Base-by-base conservation (phyloP, 2,113 vertebrate genomes). In the Aplodontia rufa region DNA sequence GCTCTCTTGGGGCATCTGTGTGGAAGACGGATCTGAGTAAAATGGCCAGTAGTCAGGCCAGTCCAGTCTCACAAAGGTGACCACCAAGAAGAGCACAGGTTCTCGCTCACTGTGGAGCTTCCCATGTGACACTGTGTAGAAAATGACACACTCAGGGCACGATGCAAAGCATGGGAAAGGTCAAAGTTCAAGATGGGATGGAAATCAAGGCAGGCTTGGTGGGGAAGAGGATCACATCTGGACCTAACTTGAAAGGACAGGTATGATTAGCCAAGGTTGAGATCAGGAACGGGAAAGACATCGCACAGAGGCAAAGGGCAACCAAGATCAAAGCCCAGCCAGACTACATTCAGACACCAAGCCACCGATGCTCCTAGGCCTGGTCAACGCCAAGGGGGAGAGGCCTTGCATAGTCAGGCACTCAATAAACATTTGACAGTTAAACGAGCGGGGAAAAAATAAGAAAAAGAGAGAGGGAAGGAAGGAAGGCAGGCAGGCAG, bases 181-280 rank as follows among this genome's bases (percentile, higher is more conserved):
- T 62, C 95, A 62, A 95, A 80, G 85, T 69, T 69, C 68, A 80
- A n/a, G 53, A 58, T 60, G 45, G 37, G 37, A n/a, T n/a, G n/a
- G n/a, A n/a, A n/a, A n/a, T n/a, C n/a, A n/a, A n/a, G n/a, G n/a
- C n/a, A n/a, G n/a, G n/a, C n/a, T 42, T 24, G 17, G 28, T 4
- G 47, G 53, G 32, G 45, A 47, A n/a, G n/a, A n/a, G n/a, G n/a
- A n/a, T 75, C 45, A 55, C 55, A 49, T 35, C 11, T 64, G 62
- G n/a, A 79, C 80, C 83, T 76, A 32, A 71, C 55, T 78, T 76
- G 47, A 72, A 81, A 94, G 76, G 82, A 64, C 0, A 83, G 80
- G 80, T 35, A 51, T 32, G 53, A 40, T 76, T 45, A 45, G 51
- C 91, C 47, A 86, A 96, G 60, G n/a, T 1, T 62, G 24, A 30